phyloP scores from a whole-genome alignment of 2,797 vertebrate species.

The Alectoris magna region DNA sequence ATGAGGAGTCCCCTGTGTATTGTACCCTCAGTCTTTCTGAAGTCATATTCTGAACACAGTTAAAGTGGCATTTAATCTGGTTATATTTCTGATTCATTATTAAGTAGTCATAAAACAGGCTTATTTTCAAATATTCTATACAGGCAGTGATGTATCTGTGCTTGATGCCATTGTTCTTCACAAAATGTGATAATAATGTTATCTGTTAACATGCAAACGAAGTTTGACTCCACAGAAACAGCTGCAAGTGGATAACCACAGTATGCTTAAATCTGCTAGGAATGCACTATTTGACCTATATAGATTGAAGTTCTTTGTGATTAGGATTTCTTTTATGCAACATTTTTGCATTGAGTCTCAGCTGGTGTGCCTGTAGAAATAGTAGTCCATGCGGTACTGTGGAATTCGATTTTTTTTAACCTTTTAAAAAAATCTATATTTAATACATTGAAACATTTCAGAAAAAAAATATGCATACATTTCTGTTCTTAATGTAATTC shows the following conservation, averaged over 20 bases:
- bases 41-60: constrained; percentile 15
- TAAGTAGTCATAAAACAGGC: constrained; percentile 67
- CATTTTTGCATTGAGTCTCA: constrained; percentile 73
- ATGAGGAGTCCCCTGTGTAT: not conserved
- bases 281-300: constrained; percentile 75
- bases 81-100: constrained; percentile 50
- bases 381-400: constrained; percentile 67
- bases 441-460: constrained; percentile 46
- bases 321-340: constrained; percentile 73
- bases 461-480: not conserved
- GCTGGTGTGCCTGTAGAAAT: constrained; percentile 69
- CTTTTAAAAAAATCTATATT: constrained; percentile 25
- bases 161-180: constrained; percentile 70
- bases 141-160: constrained; percentile 72
- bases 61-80: constrained; percentile 10
- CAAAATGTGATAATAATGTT: constrained; percentile 80
- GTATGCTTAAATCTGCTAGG: constrained; percentile 74
- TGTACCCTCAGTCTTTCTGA: not conserved
- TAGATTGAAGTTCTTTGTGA: constrained; percentile 75
- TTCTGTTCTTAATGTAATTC: constrained; percentile 43
- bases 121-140: constrained; percentile 69
- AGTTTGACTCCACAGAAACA: constrained; percentile 79
- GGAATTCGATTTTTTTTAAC: constrained; percentile 51
- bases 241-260: constrained; percentile 78
- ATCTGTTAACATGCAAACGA: constrained; percentile 78